Percentiles rank a stretch among this genome's conserved stretches.
These are phyloP conservation scores for Solen grandis DNA, from an alignment of 1,140 invertebrate genomes.

Conservation along the genomic window DNA sequence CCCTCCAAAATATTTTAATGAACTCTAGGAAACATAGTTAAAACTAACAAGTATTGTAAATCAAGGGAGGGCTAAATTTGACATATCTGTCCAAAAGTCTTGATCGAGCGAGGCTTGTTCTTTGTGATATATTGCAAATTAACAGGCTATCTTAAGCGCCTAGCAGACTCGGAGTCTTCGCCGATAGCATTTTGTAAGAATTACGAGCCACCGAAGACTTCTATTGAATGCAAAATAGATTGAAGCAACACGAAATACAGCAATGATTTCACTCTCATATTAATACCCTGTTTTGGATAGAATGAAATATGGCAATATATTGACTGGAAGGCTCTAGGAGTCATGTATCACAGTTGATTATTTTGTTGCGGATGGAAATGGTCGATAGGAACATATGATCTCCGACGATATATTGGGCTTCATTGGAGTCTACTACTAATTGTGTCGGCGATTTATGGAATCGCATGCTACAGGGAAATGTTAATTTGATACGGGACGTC, in stretches of 20 bases:
- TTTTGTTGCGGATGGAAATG: slow-evolving; percentile 20
- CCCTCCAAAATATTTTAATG: slow-evolving; percentile 57
- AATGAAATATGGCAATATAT: slow-evolving; percentile 58
- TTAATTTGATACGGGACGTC: too few species aligned
- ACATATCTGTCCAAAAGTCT: slow-evolving; percentile 53
- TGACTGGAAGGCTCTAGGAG: slow-evolving; percentile 14
- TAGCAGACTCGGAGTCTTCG: slow-evolving; percentile 33
- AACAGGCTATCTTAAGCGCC: slow-evolving; percentile 55
- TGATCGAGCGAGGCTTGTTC: slow-evolving; percentile 45
- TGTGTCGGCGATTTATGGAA: too few species aligned
- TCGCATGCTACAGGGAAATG: too few species aligned
- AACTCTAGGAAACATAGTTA: slow-evolving; percentile 42
- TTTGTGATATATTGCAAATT: slow-evolving; percentile 55
- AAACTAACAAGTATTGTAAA: slow-evolving; percentile 28
- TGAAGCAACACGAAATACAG: slow-evolving; percentile 53
- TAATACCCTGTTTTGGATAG: slow-evolving; percentile 55
- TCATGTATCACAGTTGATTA: slow-evolving; percentile 46
- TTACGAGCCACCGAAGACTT: slow-evolving; percentile 47
- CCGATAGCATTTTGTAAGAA: slow-evolving; percentile 49
- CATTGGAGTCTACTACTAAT: too few species aligned
- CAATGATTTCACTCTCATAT: slow-evolving; percentile 57
- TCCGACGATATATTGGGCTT: slow-evolving; percentile 30
- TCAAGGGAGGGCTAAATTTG: slow-evolving; percentile 52
- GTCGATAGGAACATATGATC: slow-evolving; percentile 34
- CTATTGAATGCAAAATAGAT: slow-evolving; percentile 57